Base-by-base conservation (phyloP, 30 jellyfish, hydroid and myxozoan genomes). In the Aurelia sp. region DNA sequence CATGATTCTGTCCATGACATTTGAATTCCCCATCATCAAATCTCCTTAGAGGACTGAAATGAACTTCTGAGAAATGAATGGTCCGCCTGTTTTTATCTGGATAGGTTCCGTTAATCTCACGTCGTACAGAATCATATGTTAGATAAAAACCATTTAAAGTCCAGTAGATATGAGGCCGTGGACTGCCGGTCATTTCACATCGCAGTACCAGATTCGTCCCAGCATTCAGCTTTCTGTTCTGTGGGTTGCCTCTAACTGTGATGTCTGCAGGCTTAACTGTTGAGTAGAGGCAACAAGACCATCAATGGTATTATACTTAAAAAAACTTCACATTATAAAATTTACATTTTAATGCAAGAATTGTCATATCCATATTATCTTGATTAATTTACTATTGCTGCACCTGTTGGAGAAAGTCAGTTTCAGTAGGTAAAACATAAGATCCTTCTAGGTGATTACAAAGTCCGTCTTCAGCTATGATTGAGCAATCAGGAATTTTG, bases 11-110 rank as follows among this genome's bases (percentile, higher is more conserved):
- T 0, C 85, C 96, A 85, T 85, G 63, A 61, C 98, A 91, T 3
- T 90, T 76, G 87, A 78, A 91, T 55, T 80, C 87, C 6, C 93
- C 98, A 69, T 63, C 82, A 74, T 91, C 98, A 41, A 82, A 82
- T 24, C 92, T 38, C 17, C 76, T 19, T 13, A 82, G 86, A 15
- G 85, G 85, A 16, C 58, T 82, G 77, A 82, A 82, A 52, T 60
- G 75, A 38, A 82, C 60, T 35, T 75, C 63, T 0, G 92, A 82
- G 74, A 51, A 82, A 58, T 82, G 74, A 11, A 69, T 57, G 21
- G 51, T 66, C 31, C 72, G 73, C 52, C 82, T 67, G 18, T 77
- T 85, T 35, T 69, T 75, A 20, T 59, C 63, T 3, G 48, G 86
- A 11, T 24, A 22, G 4, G 86, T 67, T 13, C 92, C 92, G 33